Base-by-base conservation (phyloP, 2,797 vertebrate genomes). In the Limnodromus scolopaceus region DNA sequence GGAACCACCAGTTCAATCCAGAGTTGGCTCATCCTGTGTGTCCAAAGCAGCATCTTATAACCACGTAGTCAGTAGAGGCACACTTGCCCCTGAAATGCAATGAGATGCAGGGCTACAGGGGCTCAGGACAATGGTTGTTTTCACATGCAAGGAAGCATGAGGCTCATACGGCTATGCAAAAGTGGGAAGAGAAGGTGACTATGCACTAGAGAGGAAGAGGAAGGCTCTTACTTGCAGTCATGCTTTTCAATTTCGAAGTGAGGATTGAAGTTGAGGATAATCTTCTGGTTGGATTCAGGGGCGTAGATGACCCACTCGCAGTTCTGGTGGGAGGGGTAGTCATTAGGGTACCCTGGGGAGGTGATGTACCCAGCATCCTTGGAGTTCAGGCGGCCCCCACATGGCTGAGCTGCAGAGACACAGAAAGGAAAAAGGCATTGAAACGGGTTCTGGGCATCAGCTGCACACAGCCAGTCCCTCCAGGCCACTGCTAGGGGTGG, bases 221-320 rank as follows among this genome's bases (percentile, higher is more conserved):
- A 57, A 12, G 15, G 41, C 9, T 95, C 98, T 98, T 98, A 99
- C 99, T 99, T 99, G 99, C 99, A 99, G 97, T 99, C 99, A 5
- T 99, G 99, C 63, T 99, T 99, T 97, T 99, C 99, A 0, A 99
- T 99, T 98, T 99, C 99, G 39, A 99, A 99, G 97, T 99, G 99
- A 10, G 99, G 99, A 97, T 99, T 99, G 97, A 99, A 99, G 98
- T 99, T 99, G 96, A 99, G 99, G 94, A 99, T 99, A 68, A 99
- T 99, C 98, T 99, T 99, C 96, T 99, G 99, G 23, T 99, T 99
- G 48, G 99, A 96, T 95, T 99, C 99, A 0, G 99, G 99, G 13
- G 99, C 98, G 0, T 99, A 99, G 97, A 99, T 99, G 97, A 99
- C 95, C 99, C 99, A 99, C 95, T 99, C 99, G 5, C 99, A 99